A percentile compares a stretch with the other conserved stretches of the same genome.
phyloP scores from a whole-genome alignment of 2,113 vertebrate species.

The Hylia prasina region DNA sequence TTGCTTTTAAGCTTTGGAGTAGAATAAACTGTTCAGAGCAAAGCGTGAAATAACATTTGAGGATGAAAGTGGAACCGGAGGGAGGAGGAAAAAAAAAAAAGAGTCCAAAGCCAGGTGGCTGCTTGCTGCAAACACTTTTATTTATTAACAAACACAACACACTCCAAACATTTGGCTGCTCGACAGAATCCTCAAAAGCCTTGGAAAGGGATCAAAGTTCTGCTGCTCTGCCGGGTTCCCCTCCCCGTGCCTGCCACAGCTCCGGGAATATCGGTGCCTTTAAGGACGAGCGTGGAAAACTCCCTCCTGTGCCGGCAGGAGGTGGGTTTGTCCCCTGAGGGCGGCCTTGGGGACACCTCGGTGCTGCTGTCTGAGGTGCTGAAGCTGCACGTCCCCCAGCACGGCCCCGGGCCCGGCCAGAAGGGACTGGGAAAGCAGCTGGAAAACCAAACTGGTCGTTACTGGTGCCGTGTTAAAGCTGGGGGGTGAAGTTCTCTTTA shows the following conservation, averaged over 20 bases:
- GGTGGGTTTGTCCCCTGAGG: not conserved
- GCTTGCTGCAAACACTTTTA: not conserved
- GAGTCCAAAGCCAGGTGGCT: not conserved
- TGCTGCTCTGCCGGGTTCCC: not conserved
- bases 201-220: not conserved
- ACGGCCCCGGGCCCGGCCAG: not conserved
- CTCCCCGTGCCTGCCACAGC: not conserved
- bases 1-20: not conserved
- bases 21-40: not conserved
- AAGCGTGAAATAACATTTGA: not conserved
- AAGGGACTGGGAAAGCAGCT: not conserved
- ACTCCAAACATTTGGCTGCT: not conserved
- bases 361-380: conserved; percentile 44
- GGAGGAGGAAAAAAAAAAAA: too few species aligned
- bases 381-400: not conserved
- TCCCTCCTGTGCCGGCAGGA: rapidly evolving
- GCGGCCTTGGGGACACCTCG: rapidly evolving
- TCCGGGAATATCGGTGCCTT: not conserved
- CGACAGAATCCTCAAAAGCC: not conserved
- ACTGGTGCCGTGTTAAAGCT: not conserved
- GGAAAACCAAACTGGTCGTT: not conserved
- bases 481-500: not conserved
- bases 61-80: not conserved
- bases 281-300: not conserved
- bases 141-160: not conserved